Percentiles rank a stretch among this genome's conserved stretches.
Evolutionary conservation across 2,797 vertebrate species (phyloP).

Genomic region (Knipowitschia caucasica): DNA sequence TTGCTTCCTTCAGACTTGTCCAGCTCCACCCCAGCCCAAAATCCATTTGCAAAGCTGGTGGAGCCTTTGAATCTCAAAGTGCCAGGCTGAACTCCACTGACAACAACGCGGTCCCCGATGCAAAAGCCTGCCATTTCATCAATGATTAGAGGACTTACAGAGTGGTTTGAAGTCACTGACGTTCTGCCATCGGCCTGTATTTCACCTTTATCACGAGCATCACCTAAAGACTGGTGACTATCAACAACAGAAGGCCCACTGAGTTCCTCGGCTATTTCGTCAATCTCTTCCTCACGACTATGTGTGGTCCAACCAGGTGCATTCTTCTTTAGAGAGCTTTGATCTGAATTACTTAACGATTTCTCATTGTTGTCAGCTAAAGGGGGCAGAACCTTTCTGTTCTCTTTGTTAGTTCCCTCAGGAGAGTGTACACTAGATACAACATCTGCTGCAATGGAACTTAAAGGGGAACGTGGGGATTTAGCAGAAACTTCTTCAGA

Average conservation of each 20-base stretch:
- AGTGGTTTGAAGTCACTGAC: conserved; percentile 31
- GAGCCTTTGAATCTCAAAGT: conserved; percentile 89
- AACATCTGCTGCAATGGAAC: conserved; percentile 40
- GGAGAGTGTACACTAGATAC: conserved; percentile 51
- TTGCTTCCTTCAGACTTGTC: conserved; percentile 94
- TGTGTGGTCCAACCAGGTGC: conserved; percentile 44
- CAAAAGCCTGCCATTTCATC: conserved; percentile 81
- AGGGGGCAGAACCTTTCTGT: conserved; percentile 18
- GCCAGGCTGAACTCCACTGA: conserved; percentile 90
- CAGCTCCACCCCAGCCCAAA: conserved; percentile 96
- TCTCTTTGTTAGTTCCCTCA: conserved; percentile 58
- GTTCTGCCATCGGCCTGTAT: conserved; percentile 59
- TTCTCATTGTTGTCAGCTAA: conserved; percentile 59
- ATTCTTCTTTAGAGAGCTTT: conserved; percentile 18
- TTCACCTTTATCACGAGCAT: conserved; percentile 71
- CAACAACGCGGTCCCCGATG: conserved; percentile 89
- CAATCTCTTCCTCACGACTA: conserved; percentile 69
- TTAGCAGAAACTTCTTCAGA: conserved; percentile 6
- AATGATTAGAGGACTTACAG: conserved; percentile 33
- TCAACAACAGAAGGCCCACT: conserved; percentile 71
- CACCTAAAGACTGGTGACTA: conserved; percentile 65
- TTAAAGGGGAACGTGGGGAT: conserved; percentile 16
- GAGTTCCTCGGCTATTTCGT: conserved; percentile 83
- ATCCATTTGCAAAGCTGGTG: conserved; percentile 89
- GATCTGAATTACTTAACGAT: conserved; percentile 35